Base-by-base conservation (phyloP, 1,140 invertebrate genomes). In the Trichomalopsis sarcophagae region DNA sequence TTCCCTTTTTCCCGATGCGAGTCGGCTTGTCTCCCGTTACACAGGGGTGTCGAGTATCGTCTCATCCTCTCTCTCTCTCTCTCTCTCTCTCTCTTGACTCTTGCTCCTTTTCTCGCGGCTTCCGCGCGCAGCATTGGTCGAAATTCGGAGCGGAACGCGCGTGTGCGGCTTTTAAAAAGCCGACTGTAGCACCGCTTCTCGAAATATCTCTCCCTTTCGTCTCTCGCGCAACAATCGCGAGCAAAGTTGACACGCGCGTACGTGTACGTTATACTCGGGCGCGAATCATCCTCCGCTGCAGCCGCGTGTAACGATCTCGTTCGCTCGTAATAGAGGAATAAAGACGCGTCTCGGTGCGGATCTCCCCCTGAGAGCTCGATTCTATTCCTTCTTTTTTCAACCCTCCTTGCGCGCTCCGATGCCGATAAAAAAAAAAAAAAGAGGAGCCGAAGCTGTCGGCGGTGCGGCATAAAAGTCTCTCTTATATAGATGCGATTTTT, bases 31-130 rank as follows among this genome's bases (percentile, higher is more conserved):
- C 82, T 91, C 88, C 78, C 84, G 85, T 91, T 91, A 89, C 90
- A 91, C 90, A 91, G 86, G 89, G 88, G 90, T 91, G 90, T 92
- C 91, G 88, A 89, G 89, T 91, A 88, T 89, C 89, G 87, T 88
- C 87, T 88, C 86, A 82, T 86, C 87, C 87, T 88, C 86, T 27
- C 27, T 27, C 27, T 27, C 27, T 27, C 27, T 85, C 76, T 76
- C 83, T 88, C 86, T 82, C 86, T 82, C 85, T 87, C 87, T 88
- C 86, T 85, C 76, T 79, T 83, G 87, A 84, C 84, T 87, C 27
- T 47, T 62, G 7, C 73, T 50, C 17, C 80, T 78, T 76, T 71
- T 74, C 84, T 82, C 77, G 27, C 36, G 66, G 13, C 69, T 81
- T 71, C 75, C 30, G 30, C 11, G 47, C 23, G 55, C 33, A 27